These are phyloP conservation scores for Tanypteryx hageni DNA, from an alignment of 2,888 invertebrate species.

Conservation along the genomic window DNA sequence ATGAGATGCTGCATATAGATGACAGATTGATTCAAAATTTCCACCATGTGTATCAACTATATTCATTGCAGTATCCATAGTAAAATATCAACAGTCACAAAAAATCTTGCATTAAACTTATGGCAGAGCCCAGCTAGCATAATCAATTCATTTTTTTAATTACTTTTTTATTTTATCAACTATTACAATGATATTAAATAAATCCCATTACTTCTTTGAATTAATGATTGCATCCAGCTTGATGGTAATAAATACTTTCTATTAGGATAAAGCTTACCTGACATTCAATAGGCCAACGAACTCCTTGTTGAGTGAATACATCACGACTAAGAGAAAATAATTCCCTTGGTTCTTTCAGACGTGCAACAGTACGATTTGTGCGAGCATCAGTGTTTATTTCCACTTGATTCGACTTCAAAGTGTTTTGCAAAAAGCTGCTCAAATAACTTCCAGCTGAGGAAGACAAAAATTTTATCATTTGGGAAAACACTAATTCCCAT, in stretches of 20 bases:
- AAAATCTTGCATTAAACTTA: too few species aligned
- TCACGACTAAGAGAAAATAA: constrained; percentile 84
- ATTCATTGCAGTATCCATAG: too few species aligned
- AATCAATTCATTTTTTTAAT: too few species aligned
- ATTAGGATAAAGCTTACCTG: constrained; percentile 79
- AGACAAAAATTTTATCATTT: not conserved
- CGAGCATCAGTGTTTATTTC: constrained; percentile 83
- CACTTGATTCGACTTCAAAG: constrained; percentile 83
- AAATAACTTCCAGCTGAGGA: constrained; percentile 78
- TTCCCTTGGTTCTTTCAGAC: constrained; percentile 83
- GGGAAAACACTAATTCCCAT: not conserved
- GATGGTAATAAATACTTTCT: not conserved
- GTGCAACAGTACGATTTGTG: constrained; percentile 81
- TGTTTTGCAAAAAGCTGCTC: constrained; percentile 80
- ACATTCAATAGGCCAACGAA: constrained; percentile 93
- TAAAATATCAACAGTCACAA: too few species aligned
- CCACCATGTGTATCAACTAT: too few species aligned
- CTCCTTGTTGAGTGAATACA: constrained; percentile 85
- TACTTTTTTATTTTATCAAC: too few species aligned
- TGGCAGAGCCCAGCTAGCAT: too few species aligned
- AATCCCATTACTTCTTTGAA: too few species aligned
- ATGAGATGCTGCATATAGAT: too few species aligned
- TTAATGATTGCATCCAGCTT: too few species aligned
- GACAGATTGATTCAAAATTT: too few species aligned
- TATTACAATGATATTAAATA: too few species aligned